Base-by-base conservation (phyloP, 2,888 invertebrate species). In the Tryphoninae sp. region DNA sequence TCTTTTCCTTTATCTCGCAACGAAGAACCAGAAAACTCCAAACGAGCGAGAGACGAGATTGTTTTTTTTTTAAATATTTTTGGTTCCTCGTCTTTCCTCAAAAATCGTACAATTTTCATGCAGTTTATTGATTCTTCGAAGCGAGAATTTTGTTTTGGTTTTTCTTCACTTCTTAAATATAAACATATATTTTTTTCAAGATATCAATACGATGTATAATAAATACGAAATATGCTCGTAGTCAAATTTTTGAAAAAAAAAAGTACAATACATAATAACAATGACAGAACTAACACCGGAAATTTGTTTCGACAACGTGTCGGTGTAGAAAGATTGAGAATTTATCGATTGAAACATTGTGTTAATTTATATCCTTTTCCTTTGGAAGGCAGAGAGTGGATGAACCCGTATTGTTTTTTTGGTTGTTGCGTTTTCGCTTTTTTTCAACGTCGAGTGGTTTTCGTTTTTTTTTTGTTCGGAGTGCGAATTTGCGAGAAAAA, bases 331-430 rank as follows among this genome's bases (percentile, higher is more conserved):
- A 64, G 26, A 64, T 45, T n/a, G 40, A 42, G 42, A 49, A 16
- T 6, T 19, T 22, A 23, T 58, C 59, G 23, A 45, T 40, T 7
- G 59, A 58, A 58, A 26, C 26, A 58, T 58, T 19, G 58, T 11
- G 8, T 22, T 22, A 0, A 26, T 58, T 22, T 23, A 8, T 23
- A 23, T 65, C 13, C 33, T 53, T 53, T 45, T 45, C 9, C 58
- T 33, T 86, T 86, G 86, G 88, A 90, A 90, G 90, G 89, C 90
- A 89, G 88, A 90, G 84, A 89, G 87, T 89, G 89, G 86, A 89
- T 86, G 88, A 89, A 87, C 84, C 85, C 33, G 33, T 33, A 6
- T 33, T 33, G 6, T 33, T 85, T 86, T 86, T 69, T 82, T 80
- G 83, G 72, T 80, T 86, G 83, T 87, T 86, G 82, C 85, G 84